Evolutionary conservation across 2,797 vertebrate genomes (phyloP).

Genomic region (Gymnoscopelus braueri): DNA sequence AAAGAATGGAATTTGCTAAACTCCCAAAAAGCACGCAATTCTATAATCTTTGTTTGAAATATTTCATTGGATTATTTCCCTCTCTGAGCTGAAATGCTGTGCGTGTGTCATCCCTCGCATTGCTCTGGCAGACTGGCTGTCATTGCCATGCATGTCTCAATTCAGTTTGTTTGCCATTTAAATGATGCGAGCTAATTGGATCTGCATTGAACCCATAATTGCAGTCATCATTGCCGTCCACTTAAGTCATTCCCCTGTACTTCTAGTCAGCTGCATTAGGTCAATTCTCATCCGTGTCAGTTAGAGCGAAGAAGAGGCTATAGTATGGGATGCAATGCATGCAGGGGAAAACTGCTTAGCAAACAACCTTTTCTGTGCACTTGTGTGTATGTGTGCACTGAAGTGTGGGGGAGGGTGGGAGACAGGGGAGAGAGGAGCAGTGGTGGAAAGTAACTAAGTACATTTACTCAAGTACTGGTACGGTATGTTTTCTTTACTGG

Average conservation of each 20-base stretch:
- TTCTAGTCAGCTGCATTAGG: constrained; percentile 65
- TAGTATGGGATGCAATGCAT: neutral
- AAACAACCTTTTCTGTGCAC: neutral
- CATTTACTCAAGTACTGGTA: no score
- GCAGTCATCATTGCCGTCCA: constrained; percentile 53
- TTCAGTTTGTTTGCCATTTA: constrained; percentile 43
- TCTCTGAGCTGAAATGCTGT: no score
- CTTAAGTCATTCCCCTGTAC: constrained; percentile 37
- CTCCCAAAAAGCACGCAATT: no score
- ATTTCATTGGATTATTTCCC: no score
- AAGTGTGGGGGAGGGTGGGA: constrained; percentile 48
- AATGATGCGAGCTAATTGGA: constrained; percentile 64
- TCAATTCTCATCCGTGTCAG: constrained; percentile 77
- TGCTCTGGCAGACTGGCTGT: constrained; percentile 13
- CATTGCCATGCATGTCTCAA: constrained; percentile 29
- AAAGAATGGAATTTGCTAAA: no score
- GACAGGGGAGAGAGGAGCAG: constrained; percentile 62
- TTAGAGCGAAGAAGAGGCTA: constrained; percentile 38
- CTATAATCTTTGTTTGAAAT: no score
- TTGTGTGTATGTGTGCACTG: no score
- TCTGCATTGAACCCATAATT: constrained; percentile 62
- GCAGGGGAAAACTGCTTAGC: neutral
- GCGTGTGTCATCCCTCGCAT: no score
- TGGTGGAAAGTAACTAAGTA: no score
- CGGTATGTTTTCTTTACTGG: no score